These are phyloP conservation scores for Eulemur rufifrons DNA, from an alignment of 2,113 vertebrate species.

Conservation along the genomic window DNA sequence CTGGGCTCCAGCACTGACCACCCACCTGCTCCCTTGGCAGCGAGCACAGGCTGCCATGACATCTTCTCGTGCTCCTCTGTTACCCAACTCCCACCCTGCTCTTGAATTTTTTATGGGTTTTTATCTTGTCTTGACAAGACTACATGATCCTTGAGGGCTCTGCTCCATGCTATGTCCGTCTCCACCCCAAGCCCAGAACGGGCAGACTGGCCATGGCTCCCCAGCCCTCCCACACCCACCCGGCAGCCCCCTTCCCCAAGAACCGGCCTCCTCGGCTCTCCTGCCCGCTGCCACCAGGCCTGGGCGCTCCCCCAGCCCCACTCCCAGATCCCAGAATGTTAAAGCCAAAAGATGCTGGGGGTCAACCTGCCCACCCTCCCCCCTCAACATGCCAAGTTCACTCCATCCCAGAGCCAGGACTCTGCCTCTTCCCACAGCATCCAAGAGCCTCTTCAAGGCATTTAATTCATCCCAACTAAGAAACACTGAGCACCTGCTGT, in stretches of 20 bases:
- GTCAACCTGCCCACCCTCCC: not conserved
- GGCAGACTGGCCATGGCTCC: fast-evolving
- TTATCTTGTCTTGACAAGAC: constrained; percentile 38
- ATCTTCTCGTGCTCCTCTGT: not conserved
- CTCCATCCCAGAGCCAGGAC: not conserved
- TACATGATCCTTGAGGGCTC: not conserved
- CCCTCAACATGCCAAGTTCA: not conserved
- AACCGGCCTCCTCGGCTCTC: not conserved
- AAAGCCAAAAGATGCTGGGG: not conserved
- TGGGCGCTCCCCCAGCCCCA: not conserved
- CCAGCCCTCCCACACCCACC: fast-evolving
- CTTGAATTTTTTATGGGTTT: constrained; percentile 42
- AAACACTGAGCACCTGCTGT: not conserved
- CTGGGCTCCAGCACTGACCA: not conserved
- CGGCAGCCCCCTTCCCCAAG: fast-evolving
- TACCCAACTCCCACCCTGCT: not conserved
- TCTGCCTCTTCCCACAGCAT: not conserved
- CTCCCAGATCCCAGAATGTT: not conserved
- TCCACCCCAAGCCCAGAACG: fast-evolving
- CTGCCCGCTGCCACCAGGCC: not conserved
- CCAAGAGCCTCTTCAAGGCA: not conserved
- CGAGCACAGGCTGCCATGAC: not conserved
- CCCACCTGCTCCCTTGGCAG: not conserved
- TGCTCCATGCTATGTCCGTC: not conserved
- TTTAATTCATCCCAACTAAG: not conserved